phyloP scores from a whole-genome alignment of 2,888 invertebrate genomes.

The Dicyrtoma fusca region DNA sequence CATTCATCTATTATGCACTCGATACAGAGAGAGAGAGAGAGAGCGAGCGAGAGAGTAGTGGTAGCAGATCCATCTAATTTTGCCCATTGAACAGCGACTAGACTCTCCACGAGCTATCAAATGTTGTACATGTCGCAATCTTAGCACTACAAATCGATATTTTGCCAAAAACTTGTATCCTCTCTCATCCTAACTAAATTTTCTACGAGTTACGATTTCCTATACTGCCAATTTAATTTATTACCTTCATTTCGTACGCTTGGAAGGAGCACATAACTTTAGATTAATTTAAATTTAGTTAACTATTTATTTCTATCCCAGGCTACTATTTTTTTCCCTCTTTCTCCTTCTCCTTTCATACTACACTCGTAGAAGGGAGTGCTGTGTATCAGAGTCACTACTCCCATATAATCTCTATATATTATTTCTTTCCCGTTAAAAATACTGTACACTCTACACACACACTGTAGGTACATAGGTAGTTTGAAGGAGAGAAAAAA shows the following conservation, averaged over 20 bases:
- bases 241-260: conserved; percentile 4
- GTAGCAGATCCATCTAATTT: conserved; percentile 26
- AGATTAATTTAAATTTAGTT: conserved; percentile 14
- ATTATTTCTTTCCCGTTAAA: no score
- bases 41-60: neutral
- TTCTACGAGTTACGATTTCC: conserved; percentile 6
- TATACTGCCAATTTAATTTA: conserved; percentile 15
- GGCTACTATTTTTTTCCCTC: conserved; percentile 6
- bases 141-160: conserved; percentile 5
- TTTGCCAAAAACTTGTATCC: conserved; percentile 3
- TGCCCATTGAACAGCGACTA: conserved; percentile 18
- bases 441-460: no score
- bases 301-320: conserved; percentile 7
- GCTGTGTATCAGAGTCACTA: no score
- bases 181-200: conserved; percentile 10
- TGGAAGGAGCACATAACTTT: neutral
- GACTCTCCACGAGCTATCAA: neutral
- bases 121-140: no score
- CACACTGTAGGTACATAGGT: no score
- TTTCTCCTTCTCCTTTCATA: neutral
- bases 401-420: no score
- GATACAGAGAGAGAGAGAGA: conserved; percentile 9
- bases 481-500: no score
- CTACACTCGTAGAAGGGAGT: neutral
- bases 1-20: conserved; percentile 37